Evolutionary conservation across 92 coral and sea anemone species (phyloP), one percentile per base, ranked within the genome.

Genomic region (Blastomussa wellsi): DNA sequence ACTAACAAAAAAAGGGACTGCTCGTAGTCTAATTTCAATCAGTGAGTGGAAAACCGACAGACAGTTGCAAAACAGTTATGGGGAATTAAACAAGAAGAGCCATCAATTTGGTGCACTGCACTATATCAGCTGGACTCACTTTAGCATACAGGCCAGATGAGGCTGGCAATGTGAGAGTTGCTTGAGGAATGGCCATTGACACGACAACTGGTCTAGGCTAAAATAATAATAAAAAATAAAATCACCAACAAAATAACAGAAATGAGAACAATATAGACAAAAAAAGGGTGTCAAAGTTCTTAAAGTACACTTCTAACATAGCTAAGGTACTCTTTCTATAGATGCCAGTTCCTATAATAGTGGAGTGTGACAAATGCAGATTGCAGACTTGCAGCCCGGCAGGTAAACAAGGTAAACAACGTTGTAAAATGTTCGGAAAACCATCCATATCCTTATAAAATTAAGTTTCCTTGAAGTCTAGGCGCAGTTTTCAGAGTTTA

Each of bases 171-270:
- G 94, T 77, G 28, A 94, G 79, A 29, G 89, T 82, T 33, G 91
- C 91, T 29, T 86, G 90, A 31, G 97, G 97, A 6, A 93, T 74
- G 5, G 93, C 94, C 97, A 93, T 93, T 12, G 97, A 93, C 6
- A 93, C 95, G 14, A 94, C 95, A 22, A 90, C 92, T 35, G 92
- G 92, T 33, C 90, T 82, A 16, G 91, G 74, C 95, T 92, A 74
- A 28, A 87, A 87, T 51, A 84, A 32, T 32, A 71, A 38, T 11
- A 44, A 52, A 24, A 19, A 73, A 41, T 74, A 42, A 55, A 64
- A 83, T 14, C 10, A 10, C 7, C 71, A 49, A 26, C 24, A 32
- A 14, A 71, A 24, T 36, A 62, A 60, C n/a, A 26, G 2, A 2
- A 26, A 32, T 65, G 37, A 26, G 17, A 4, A 3, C 20, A 17